Evolutionary conservation across 2,113 vertebrate species (phyloP), one percentile per base, ranked within the genome.

Genomic region (Neolamprologus brichardi): DNA sequence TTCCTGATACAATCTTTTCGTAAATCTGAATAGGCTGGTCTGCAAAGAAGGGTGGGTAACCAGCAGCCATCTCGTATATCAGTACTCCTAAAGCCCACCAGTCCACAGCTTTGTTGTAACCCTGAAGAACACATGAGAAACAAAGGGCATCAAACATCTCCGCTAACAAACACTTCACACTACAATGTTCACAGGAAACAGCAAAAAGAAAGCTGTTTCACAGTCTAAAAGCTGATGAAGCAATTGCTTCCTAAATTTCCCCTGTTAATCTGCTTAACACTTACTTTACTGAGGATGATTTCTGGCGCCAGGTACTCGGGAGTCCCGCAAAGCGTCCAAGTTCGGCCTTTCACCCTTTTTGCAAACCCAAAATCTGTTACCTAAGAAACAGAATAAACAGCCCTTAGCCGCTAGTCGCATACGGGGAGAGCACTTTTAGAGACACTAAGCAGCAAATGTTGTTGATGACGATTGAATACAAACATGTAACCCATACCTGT

Each of bases 1-100:
- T 99, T 91, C 98, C 98, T 51, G 98, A 98, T 94, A 99, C 98
- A 86, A 99, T 99, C 96, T 99, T 99, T 95, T 99, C 98, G 2
- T 99, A 99, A 96, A 99, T 99, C 95, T 98, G 98, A 94, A 99
- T 98, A 81, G 98, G 98, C 96, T 99, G 98, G 94, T 99, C 98
- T 4, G 98, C 98, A 70, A 99, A 99, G 96, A 99, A 98, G 7
- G 98, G 98, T 1, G 98, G 98, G 90, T 99, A 99, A 64, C 98
- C 98, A 6, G 98, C 98, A 5, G 98, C 98, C 98, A 99, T 99
- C 94, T 99, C 98, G 1, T 99, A 99, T 94, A 99, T 98, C 83
- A 99, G 97, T 75, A 98, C 98, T 11, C 98, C 98, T 46, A 99
- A 95, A 56, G 98, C 98, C 98, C 98, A 99, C 98, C 98, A 99